A percentile compares a stretch with the other conserved stretches of the same genome.
These are phyloP conservation scores for Chanos chanos DNA, from an alignment of 2,797 vertebrate species.

Conservation along the genomic window DNA sequence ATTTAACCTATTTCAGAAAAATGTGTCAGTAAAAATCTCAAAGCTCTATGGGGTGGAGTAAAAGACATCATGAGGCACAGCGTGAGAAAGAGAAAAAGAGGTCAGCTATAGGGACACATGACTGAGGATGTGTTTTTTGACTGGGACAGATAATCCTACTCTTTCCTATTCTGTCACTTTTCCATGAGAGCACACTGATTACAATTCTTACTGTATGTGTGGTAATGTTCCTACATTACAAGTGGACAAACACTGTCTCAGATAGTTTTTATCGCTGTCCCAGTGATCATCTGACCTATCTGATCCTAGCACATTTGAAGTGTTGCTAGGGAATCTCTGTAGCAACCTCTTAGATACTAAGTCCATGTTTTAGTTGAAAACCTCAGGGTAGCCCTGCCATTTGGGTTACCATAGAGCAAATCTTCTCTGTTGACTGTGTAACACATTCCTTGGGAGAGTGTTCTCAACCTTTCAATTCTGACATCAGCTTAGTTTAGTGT, in stretches of 20 bases:
- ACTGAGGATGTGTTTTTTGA: not conserved
- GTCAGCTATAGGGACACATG: constrained; percentile 1
- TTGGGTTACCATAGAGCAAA: constrained; percentile 43
- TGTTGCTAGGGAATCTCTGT: constrained; percentile 63
- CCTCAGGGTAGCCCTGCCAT: constrained; percentile 36
- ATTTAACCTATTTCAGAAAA: not conserved
- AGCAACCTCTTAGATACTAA: constrained; percentile 61
- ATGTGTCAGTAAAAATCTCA: not conserved
- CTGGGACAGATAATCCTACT: too few species aligned
- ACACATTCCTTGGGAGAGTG: constrained; percentile 3
- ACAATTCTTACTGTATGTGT: too few species aligned
- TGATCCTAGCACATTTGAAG: too few species aligned
- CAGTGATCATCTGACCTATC: too few species aligned
- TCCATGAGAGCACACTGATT: too few species aligned
- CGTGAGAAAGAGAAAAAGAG: constrained; percentile 25
- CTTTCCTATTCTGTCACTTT: too few species aligned
- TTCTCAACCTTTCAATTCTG: too few species aligned
- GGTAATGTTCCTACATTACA: too few species aligned
- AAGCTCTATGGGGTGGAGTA: not conserved
- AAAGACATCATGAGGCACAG: not conserved
- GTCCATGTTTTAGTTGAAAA: constrained; percentile 47
- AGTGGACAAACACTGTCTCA: too few species aligned
- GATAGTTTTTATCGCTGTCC: too few species aligned
- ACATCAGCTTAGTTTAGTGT: too few species aligned
- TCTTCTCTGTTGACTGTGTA: constrained; percentile 24